Evolutionary conservation across 1,140 invertebrate genomes (phyloP), one percentile per base, ranked within the genome.

Genomic region (Kradibia gibbosae): DNA sequence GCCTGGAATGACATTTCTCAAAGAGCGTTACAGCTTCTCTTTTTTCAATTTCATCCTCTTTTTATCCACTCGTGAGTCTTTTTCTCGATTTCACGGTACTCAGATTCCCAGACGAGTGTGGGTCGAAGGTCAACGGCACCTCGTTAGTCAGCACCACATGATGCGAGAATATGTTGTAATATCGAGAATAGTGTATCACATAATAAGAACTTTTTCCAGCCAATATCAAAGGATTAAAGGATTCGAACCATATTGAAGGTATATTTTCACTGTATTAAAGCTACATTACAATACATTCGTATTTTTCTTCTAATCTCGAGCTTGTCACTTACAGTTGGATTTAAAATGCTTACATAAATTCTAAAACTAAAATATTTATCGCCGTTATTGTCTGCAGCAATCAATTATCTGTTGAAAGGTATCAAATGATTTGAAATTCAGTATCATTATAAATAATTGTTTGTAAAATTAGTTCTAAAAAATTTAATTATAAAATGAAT

Each of bases 71-170:
- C 20, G 1, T 11, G 28, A 22, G 42, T 42, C 45, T 60, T 76
- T 17, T 31, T 34, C 48, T 55, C 28, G 72, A 74, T 53, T 74
- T 55, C 31, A 53, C 31, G 39, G 28, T 15, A 5, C n/a, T 53
- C 48, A 15, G 31, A 79, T 71, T 80, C 53, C 67, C 36, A 45
- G 78, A 73, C 48, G 50, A 13, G 10, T 25, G 39, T 39, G 48
- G 48, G 42, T 72, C 78, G 55, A 80, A 80, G 78, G 78, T 80
- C 78, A 80, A 80, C 60, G 78, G 39, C 78, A 74, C 34, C 50
- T 55, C 20, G 39, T 31, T 36, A 67, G 34, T 10, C 0, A 5
- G 57, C 10, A 53, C 28, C 3, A 65, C 4, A 45, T 17, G 25
- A 17, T 31, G 22, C 28, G 65, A 1, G 45, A 48, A 45, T 45